Base-by-base conservation (phyloP, 2,888 invertebrate species). In the Serrognathus titanus region DNA sequence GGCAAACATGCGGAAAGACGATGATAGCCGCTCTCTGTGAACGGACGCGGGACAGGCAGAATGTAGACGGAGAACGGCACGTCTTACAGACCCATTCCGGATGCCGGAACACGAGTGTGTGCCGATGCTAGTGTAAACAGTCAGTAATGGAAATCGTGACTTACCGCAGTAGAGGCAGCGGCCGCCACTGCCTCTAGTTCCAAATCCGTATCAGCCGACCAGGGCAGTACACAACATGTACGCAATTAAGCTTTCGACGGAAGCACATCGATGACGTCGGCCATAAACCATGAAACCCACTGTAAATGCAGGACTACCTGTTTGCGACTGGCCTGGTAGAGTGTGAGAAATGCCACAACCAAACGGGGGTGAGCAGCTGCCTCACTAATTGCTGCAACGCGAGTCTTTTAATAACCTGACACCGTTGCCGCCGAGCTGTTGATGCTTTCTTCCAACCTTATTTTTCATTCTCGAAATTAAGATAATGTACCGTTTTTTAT, bases 91-190 rank as follows among this genome's bases (percentile, higher is more conserved):
- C 67, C 66, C 66, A 67, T 68, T 66, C 67, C 60, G 61, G 64
- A 67, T 64, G 67, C 66, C 59, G 63, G 59, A 63, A 66, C 68
- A 66, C 69, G 69, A 66, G 63, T 71, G 68, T 71, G 69, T 69
- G 67, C 66, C 69, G 67, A 66, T 69, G 65, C 67, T 65, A 70
- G 69, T 71, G 71, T 73, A 73, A 71, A 74, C 71, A 71, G 66
- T 64, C 69, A 64, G 69, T 73, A 73, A 73, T 73, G 70, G 72
- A 72, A 73, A 71, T 73, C 73, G 72, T 73, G 73, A 73, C 73
- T 72, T 70, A 59, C 59, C 60, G 58, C 60, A 54, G 48, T 45
- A 43, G 37, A 31, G 24, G 46, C 40, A 31, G 36, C 41, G 20
- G 16, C 43, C 43, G 43, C 43, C 43, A 43, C 16, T 43, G 43